Evolutionary conservation across 2,797 vertebrate genomes (phyloP).

Genomic region (Pelodytes ibericus): DNA sequence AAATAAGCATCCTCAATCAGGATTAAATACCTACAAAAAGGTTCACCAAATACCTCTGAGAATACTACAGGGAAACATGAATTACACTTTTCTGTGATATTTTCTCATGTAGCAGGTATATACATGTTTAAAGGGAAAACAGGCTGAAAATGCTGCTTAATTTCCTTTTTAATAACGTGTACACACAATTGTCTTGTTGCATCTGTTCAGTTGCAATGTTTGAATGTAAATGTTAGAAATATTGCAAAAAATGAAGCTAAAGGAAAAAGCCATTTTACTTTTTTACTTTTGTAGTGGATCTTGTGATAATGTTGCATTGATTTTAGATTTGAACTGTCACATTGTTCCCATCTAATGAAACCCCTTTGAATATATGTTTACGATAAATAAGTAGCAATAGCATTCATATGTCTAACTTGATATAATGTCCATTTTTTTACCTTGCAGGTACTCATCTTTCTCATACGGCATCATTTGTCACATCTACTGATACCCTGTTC

Average conservation of each 20-base stretch:
- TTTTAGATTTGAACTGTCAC: too few relatives aligned
- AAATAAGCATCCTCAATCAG: too few relatives aligned
- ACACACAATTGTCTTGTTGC: not conserved
- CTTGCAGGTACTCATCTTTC: constrained; percentile 27
- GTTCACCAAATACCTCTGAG: too few relatives aligned
- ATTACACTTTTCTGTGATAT: too few relatives aligned
- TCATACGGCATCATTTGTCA: constrained; percentile 3
- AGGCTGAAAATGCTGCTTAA: not conserved
- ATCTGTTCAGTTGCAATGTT: not conserved
- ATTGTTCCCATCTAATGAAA: too few relatives aligned
- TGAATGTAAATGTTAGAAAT: not conserved
- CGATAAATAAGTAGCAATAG: not conserved
- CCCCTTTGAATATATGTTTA: too few relatives aligned
- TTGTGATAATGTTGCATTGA: too few relatives aligned
- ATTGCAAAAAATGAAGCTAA: too few relatives aligned
- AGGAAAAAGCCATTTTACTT: too few relatives aligned
- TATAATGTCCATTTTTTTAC: constrained; percentile 5
- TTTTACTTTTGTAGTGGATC: too few relatives aligned
- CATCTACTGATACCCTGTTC: constrained; percentile 58
- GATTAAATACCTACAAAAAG: too few relatives aligned
- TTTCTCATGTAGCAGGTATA: not conserved
- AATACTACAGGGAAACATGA: too few relatives aligned
- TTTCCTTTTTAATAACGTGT: not conserved
- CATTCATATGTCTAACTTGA: not conserved
- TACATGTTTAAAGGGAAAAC: not conserved